Evolutionary conservation across 2,797 vertebrate species (phyloP).

Genomic region (Erethizon dorsatum): DNA sequence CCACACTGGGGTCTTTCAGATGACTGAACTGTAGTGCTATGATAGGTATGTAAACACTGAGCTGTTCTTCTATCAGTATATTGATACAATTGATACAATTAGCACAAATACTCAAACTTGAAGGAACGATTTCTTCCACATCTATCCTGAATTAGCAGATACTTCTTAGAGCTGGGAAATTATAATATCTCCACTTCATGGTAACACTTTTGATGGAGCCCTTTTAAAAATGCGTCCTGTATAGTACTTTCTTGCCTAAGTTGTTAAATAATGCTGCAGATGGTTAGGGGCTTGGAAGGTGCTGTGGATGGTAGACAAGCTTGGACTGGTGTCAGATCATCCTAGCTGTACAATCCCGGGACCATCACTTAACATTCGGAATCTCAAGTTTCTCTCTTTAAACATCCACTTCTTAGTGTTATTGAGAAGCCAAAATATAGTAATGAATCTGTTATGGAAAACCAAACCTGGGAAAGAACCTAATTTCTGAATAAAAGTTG

Average conservation of each 20-base stretch:
- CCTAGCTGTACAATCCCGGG: background rate
- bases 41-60: background rate
- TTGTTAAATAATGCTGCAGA: background rate
- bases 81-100: background rate
- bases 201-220: background rate
- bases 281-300: background rate
- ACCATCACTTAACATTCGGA: background rate
- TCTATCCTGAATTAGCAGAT: conserved; percentile 15
- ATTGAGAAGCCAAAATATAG: background rate
- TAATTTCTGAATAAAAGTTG: background rate
- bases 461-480: background rate
- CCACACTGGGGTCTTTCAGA: background rate
- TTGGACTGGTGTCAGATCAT: background rate
- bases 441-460: background rate
- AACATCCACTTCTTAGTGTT: background rate
- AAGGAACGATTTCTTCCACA: background rate
- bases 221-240: background rate
- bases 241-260: background rate
- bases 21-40: background rate
- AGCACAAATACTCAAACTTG: background rate
- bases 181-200: background rate
- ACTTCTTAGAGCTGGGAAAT: background rate
- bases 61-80: background rate
- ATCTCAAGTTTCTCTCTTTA: conserved; percentile 1
- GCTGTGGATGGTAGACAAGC: background rate